These are phyloP conservation scores for Xerus inauris DNA, from an alignment of 2,113 vertebrate genomes.

Conservation along the genomic window DNA sequence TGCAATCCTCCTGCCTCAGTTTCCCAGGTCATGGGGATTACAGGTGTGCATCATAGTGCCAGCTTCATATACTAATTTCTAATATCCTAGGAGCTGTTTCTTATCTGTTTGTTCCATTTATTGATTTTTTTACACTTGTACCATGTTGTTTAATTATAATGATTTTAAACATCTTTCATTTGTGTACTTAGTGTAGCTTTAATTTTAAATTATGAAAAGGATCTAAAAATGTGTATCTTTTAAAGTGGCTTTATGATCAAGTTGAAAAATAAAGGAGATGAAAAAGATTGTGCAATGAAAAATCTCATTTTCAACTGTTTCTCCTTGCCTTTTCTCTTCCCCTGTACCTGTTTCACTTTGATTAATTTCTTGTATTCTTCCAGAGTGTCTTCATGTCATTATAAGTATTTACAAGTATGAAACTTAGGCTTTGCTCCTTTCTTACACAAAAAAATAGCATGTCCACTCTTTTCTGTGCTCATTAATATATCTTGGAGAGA, in stretches of 20 bases:
- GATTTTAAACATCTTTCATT: conserved; percentile 12
- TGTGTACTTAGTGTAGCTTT: not conserved
- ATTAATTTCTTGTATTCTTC: not conserved
- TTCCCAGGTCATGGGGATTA: no score
- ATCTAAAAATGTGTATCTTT: conserved; percentile 15
- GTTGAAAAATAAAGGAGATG: not conserved
- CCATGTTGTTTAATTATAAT: not conserved
- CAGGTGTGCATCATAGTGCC: no score
- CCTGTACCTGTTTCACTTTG: not conserved
- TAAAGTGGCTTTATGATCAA: not conserved
- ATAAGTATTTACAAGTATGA: not conserved
- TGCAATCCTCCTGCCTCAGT: no score
- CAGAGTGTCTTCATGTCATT: not conserved
- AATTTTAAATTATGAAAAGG: conserved; percentile 28
- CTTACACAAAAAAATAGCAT: not conserved
- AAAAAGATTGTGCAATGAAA: not conserved
- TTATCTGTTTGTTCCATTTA: not conserved
- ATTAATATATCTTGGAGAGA: not conserved
- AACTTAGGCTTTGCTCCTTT: not conserved
- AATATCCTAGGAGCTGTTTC: not conserved
- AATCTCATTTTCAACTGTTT: not conserved
- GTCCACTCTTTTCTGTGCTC: not conserved
- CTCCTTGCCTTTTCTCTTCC: not conserved
- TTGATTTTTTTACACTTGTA: not conserved
- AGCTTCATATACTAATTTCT: not conserved